Base-by-base conservation (phyloP, 1,140 invertebrate genomes). In the Araneus ventricosus region DNA sequence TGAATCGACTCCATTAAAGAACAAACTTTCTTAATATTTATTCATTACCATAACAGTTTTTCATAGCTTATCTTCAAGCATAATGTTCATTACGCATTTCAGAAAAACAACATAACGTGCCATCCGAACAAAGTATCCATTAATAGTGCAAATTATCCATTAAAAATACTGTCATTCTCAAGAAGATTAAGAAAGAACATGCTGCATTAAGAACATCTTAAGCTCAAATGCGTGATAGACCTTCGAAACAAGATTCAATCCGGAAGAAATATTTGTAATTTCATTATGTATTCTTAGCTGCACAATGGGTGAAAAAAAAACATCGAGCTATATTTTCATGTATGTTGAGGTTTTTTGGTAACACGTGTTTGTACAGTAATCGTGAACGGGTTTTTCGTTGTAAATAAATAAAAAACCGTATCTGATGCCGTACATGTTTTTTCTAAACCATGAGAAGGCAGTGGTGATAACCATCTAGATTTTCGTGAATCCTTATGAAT, bases 201-300 rank as follows among this genome's bases (percentile, higher is more conserved):
- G 30, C 14, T 34, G 17, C 20, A 75, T 75, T 75, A 75, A 4
- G 70, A 75, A 34, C 34, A 75, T 75, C 10, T 20, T 75, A 37
- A 75, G 70, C 70, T 75, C 14, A 17, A 34, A 75, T 37, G 27
- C 70, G 70, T 75, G 70, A 75, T 75, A 30, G 20, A 17, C 70
- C 30, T 75, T 75, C 20, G 5, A 75, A 75, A 20, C 20, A 75
- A 75, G 70, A 75, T 17, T 10, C 70, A 75, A 75, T 75, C 70
- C 70, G 70, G 70, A 75, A 75, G 70, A 34, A 75, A 34, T 75
- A 10, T 75, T 75, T 34, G 34, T 75, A 75, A 75, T 75, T 75
- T 75, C 70, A 75, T 75, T 75, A 75, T 2, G 30, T 75, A 75
- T 75, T 75, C 70, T 10, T 34, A 34, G 20, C 70, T 17, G 70